Evolutionary conservation across 2,888 invertebrate species (phyloP).

Genomic region (Troides helena): DNA sequence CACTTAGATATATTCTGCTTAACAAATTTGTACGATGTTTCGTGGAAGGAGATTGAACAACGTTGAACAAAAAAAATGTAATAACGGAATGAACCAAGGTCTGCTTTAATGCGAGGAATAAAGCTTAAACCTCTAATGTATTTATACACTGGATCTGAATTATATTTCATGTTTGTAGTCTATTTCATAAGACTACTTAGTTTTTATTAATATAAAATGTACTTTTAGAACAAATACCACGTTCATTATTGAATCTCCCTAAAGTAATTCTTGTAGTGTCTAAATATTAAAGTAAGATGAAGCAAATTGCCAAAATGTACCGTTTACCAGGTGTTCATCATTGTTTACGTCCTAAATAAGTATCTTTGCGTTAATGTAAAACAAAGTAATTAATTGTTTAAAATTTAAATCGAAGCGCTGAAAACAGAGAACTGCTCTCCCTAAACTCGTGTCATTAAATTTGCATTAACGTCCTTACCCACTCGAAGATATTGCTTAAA

Average conservation of each 20-base stretch:
- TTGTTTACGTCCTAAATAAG: too few relatives aligned
- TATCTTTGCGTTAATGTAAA: not conserved
- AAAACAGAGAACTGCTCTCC: conserved; percentile 8
- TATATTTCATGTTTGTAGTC: too few relatives aligned
- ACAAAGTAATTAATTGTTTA: not conserved
- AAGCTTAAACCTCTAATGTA: too few relatives aligned
- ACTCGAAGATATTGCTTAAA: conserved; percentile 18
- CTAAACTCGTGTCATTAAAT: conserved; percentile 17
- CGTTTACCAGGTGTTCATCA: too few relatives aligned
- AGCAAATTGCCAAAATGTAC: too few relatives aligned
- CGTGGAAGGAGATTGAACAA: not conserved
- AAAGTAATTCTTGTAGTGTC: too few relatives aligned
- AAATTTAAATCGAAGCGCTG: conserved; percentile 7
- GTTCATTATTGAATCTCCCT: too few relatives aligned
- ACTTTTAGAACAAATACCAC: too few relatives aligned
- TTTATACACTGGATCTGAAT: too few relatives aligned
- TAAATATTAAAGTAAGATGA: too few relatives aligned
- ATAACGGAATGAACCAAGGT: not conserved
- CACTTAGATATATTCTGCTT: not conserved
- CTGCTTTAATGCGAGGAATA: not conserved
- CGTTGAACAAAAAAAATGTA: not conserved
- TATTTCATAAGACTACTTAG: too few relatives aligned
- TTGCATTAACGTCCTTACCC: conserved; percentile 18
- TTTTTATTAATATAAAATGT: too few relatives aligned
- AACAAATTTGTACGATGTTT: conserved; percentile 4